Evolutionary conservation across 2,797 vertebrate species (phyloP).

Genomic region (Poliocrania exsul): DNA sequence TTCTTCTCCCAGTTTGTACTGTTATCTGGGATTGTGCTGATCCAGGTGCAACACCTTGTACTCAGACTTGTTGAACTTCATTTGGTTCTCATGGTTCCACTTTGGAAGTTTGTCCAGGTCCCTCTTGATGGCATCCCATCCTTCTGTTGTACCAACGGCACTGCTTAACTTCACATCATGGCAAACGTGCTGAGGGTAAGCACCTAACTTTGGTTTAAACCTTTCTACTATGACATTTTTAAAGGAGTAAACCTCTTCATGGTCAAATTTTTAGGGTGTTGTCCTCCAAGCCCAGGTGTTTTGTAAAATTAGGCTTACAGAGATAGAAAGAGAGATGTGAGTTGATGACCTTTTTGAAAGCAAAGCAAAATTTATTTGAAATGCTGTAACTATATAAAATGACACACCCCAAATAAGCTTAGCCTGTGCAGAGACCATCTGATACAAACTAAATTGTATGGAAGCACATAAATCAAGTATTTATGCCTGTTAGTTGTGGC

Average conservation of each 20-base stretch:
- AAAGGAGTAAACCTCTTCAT: background rate
- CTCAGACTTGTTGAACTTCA: background rate
- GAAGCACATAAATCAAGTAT: background rate
- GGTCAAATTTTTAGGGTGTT: background rate
- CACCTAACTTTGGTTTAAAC: background rate
- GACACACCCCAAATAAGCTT: background rate
- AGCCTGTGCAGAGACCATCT: background rate
- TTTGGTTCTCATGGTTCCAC: background rate
- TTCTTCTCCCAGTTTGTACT: background rate
- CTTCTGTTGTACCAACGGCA: background rate
- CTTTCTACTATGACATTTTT: background rate
- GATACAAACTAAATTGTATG: background rate
- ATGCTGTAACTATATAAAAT: background rate
- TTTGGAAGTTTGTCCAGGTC: background rate
- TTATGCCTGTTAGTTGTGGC: background rate
- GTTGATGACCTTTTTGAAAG: background rate
- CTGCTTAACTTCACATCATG: background rate
- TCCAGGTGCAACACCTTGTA: background rate
- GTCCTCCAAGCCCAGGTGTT: background rate
- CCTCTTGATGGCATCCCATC: background rate
- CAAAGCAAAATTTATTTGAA: background rate
- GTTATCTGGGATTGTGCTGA: background rate
- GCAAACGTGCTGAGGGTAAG: background rate
- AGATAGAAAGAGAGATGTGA: background rate
- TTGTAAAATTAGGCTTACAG: background rate